Conservation (phyloP, 2,797 vertebrate genomes). For the Atherinosoma microstoma region DNA sequence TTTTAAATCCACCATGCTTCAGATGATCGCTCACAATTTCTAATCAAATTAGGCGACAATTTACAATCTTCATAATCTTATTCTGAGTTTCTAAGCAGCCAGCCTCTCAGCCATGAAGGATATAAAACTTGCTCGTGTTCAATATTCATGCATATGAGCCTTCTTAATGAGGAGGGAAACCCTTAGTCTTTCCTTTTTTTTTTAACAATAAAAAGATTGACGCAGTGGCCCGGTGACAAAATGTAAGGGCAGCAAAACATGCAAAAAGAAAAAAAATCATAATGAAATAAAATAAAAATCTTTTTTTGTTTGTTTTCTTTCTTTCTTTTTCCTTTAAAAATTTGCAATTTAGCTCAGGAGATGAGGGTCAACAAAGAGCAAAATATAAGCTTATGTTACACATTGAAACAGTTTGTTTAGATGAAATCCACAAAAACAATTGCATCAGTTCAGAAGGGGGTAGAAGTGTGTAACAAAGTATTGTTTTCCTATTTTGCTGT, state of each 20-base stretch:
- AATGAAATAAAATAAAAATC: background rate
- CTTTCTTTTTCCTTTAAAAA: slow-evolving; percentile 38
- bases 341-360: slow-evolving; percentile 42
- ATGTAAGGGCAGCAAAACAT: slow-evolving; percentile 69
- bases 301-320: slow-evolving; percentile 20
- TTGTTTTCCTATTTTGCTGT: slow-evolving; percentile 65
- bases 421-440: slow-evolving; percentile 65
- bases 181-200: slow-evolving; percentile 14
- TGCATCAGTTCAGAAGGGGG: slow-evolving; percentile 54
- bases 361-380: slow-evolving; percentile 26
- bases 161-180: slow-evolving; percentile 39
- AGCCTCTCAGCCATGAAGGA: slow-evolving; percentile 44
- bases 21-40: slow-evolving; percentile 32
- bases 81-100: slow-evolving; percentile 38
- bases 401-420: slow-evolving; percentile 59
- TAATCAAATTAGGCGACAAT: slow-evolving; percentile 60
- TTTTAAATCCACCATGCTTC: slow-evolving; percentile 67
- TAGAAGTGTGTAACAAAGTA: slow-evolving; percentile 60
- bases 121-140: slow-evolving; percentile 69
- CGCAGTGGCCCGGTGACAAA: slow-evolving; percentile 63
- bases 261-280: slow-evolving; percentile 49
- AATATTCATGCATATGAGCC: slow-evolving; percentile 72
- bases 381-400: slow-evolving; percentile 60
- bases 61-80: slow-evolving; percentile 44
- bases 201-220: slow-evolving; percentile 50